These are phyloP conservation scores for Globodera rostochiensis DNA, from an alignment of 1,140 invertebrate genomes.

Conservation along the genomic window DNA sequence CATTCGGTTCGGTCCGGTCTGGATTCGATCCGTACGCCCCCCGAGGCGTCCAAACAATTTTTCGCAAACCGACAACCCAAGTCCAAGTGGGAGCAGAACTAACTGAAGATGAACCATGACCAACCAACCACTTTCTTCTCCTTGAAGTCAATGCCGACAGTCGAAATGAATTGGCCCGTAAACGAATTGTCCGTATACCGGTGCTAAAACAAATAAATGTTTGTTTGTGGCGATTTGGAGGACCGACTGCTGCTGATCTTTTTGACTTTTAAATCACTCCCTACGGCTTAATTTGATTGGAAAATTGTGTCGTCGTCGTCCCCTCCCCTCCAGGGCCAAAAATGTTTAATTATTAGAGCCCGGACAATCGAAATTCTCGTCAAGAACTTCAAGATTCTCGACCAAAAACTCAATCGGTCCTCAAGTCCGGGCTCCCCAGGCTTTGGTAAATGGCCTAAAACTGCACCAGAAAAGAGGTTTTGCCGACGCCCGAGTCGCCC, in stretches of 20 bases:
- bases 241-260: too few species aligned
- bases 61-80: not conserved
- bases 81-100: conserved; percentile 3
- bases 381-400: too few species aligned
- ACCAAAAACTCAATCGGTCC: not conserved
- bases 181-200: conserved; percentile 92
- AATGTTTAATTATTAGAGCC: too few species aligned
- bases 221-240: not conserved
- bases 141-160: conserved; percentile 94
- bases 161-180: conserved; percentile 88
- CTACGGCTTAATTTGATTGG: too few species aligned
- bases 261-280: too few species aligned
- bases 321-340: too few species aligned
- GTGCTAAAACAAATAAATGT: conserved; percentile 69
- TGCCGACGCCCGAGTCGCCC: conserved; percentile 88
- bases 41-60: too few species aligned
- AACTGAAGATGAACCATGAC: not conserved
- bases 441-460: conserved; percentile 5
- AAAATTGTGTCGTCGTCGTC: too few species aligned
- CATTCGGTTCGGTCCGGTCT: too few species aligned
- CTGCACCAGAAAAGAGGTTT: conserved; percentile 79
- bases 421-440: not conserved
- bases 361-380: too few species aligned
- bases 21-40: too few species aligned
- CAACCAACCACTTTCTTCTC: conserved; percentile 87